phyloP scores from a whole-genome alignment of 2,797 vertebrate species.

The Peromyscus melanophrys region DNA sequence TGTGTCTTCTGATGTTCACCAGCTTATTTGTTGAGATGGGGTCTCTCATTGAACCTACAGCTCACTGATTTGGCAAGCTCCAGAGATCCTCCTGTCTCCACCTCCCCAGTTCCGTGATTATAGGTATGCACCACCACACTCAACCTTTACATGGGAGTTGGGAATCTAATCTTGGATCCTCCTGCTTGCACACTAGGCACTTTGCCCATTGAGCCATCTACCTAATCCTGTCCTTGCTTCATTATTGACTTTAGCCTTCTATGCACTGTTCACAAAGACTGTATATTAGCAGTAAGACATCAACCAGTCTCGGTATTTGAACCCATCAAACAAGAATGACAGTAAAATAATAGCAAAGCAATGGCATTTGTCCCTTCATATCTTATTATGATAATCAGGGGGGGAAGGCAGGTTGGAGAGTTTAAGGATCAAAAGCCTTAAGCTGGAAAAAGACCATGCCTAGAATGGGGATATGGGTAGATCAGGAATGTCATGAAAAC shows the following conservation, averaged over 20 bases:
- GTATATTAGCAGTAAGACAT: not conserved
- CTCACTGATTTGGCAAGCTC: not conserved
- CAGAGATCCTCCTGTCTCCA: not conserved
- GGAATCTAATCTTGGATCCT: not conserved
- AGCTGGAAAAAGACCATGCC: no score
- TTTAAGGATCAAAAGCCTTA: not conserved
- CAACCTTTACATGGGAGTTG: not conserved
- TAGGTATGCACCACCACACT: not conserved
- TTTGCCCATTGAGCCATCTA: not conserved
- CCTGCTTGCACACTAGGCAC: not conserved
- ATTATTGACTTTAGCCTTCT: not conserved
- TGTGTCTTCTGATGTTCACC: not conserved
- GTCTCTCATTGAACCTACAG: not conserved
- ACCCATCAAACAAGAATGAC: not conserved
- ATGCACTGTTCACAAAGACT: not conserved
- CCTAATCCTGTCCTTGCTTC: not conserved
- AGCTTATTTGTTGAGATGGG: not conserved
- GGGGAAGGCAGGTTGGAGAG: not conserved
- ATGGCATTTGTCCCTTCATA: not conserved
- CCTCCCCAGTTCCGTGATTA: not conserved
- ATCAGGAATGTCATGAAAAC: not conserved
- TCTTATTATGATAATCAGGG: not conserved
- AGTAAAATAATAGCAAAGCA: slow-evolving; percentile 6
- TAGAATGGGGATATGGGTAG: not conserved
- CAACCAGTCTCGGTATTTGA: not conserved